phyloP scores from a whole-genome alignment of 2,888 invertebrate genomes.

The Idaea straminata region DNA sequence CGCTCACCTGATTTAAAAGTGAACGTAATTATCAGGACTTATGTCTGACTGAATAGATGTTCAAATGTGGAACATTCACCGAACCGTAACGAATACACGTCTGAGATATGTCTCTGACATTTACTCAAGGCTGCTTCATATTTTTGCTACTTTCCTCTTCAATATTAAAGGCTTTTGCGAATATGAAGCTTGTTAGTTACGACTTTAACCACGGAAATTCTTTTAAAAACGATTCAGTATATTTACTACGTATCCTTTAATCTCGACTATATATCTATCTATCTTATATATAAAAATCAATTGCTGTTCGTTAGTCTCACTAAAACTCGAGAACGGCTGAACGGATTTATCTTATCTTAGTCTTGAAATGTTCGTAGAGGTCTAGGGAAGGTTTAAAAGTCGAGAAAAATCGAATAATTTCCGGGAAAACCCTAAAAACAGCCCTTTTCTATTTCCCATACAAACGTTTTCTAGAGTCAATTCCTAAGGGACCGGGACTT shows the following conservation, averaged over 20 bases:
- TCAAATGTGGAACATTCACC: not conserved
- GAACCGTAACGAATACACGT: not conserved
- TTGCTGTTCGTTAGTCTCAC: no score
- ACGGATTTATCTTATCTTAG: no score
- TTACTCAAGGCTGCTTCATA: not conserved
- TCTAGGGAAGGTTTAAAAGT: no score
- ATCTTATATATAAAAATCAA: no score
- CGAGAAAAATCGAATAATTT: no score
- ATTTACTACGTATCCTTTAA: not conserved
- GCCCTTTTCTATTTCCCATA: no score
- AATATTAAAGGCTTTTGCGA: not conserved
- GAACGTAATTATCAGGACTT: not conserved
- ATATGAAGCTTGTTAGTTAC: not conserved
- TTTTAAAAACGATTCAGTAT: not conserved
- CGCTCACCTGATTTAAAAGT: not conserved
- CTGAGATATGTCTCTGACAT: not conserved
- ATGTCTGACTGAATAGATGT: not conserved
- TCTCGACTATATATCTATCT: not conserved
- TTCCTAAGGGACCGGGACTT: no score
- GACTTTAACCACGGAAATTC: not conserved
- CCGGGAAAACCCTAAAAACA: no score
- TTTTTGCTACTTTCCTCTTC: not conserved
- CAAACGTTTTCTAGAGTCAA: no score
- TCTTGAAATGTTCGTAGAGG: no score
- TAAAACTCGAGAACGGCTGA: no score